Percentiles rank a stretch among this genome's conserved stretches.
Conservation (phyloP, 2,797 vertebrate genomes). For the Chelonia mydas region DNA sequence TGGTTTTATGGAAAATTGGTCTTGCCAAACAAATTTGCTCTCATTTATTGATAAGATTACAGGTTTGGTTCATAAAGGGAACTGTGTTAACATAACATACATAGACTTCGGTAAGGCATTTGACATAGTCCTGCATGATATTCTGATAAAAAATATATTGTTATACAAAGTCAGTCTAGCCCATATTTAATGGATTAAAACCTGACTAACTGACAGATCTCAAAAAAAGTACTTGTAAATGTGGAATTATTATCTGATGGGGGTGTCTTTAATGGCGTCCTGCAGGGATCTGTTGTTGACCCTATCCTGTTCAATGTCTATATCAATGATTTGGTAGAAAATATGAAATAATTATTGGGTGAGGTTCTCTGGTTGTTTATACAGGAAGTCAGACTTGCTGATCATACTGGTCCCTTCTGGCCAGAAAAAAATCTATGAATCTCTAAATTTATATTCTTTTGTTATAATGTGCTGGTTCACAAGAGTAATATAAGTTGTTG, state of each 20-base stretch:
- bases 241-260: background rate
- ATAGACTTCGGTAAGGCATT: background rate
- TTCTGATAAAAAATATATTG: background rate
- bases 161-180: background rate
- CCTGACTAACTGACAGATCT: background rate
- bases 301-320: background rate
- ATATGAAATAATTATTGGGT: background rate
- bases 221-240: background rate
- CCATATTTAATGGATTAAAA: background rate
- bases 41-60: background rate
- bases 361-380: background rate
- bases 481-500: background rate
- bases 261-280: background rate
- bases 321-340: background rate
- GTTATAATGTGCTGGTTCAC: background rate
- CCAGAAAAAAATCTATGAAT: constrained; percentile 8
- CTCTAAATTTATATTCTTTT: background rate
- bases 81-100: background rate
- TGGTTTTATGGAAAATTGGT: background rate
- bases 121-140: background rate
- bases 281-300: background rate
- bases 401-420: constrained; percentile 27
- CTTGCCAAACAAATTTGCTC: background rate
- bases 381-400: background rate
- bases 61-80: background rate